A percentile compares a stretch with the other conserved stretches of the same genome.
Conservation (phyloP, 2,113 vertebrate species). For the Muntiacus reevesi region DNA sequence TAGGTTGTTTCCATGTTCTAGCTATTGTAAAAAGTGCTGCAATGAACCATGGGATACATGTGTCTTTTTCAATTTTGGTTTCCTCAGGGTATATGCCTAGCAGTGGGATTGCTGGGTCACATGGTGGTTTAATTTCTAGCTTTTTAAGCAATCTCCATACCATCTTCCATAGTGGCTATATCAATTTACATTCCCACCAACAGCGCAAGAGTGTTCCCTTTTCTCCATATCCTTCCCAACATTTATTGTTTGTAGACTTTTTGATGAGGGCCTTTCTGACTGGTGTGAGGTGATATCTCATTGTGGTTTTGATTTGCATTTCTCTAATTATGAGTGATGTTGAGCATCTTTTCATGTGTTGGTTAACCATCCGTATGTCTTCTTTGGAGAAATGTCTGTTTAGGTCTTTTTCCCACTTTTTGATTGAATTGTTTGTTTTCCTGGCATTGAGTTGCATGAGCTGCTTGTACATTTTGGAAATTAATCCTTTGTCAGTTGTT, state of each 20-base stretch:
- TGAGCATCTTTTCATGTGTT: not conserved
- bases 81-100: not conserved
- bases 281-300: too few species aligned
- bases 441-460: not conserved
- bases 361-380: not conserved
- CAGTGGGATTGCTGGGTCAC: not conserved
- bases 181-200: too few species aligned
- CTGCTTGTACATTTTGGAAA: not conserved
- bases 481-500: not conserved
- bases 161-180: too few species aligned
- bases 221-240: too few species aligned
- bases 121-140: not conserved
- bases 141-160: too few species aligned
- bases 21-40: not conserved
- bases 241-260: too few species aligned
- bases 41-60: not conserved
- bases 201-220: too few species aligned
- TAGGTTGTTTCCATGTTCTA: not conserved
- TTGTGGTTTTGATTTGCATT: too few species aligned
- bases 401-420: not conserved
- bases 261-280: too few species aligned
- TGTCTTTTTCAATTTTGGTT: not conserved
- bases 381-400: not conserved
- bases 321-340: not conserved
- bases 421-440: not conserved